Conservation (phyloP, 2,888 invertebrate genomes). For the Balanococcus diminutus region DNA sequence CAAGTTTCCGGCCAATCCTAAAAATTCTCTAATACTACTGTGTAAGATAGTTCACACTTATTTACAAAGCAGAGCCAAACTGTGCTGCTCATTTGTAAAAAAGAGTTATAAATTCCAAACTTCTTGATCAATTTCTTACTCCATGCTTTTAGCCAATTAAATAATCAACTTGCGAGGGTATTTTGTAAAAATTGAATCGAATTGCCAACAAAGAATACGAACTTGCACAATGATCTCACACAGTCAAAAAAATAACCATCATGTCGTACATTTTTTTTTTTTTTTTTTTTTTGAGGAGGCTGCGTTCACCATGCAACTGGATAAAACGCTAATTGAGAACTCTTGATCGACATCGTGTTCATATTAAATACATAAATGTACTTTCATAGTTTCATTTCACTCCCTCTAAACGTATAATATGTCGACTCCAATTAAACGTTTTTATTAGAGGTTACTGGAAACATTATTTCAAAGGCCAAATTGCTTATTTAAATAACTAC, state of each 20-base stretch:
- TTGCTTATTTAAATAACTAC: slow-evolving; percentile 34
- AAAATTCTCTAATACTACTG: slow-evolving; percentile 23
- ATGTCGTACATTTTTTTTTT: not conserved
- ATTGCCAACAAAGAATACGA: not conserved
- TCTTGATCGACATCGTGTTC: not conserved
- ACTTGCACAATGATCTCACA: not conserved
- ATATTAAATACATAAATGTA: not conserved
- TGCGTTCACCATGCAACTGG: not conserved
- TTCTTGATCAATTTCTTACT: not conserved
- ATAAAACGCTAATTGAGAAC: not conserved
- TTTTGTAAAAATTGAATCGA: not conserved
- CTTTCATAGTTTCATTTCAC: not conserved
- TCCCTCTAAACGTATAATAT: not conserved
- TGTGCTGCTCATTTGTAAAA: not conserved
- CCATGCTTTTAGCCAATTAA: not conserved
- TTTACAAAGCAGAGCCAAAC: not conserved
- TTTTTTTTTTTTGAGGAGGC: not conserved
- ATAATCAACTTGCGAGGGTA: not conserved
- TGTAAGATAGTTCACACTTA: not conserved
- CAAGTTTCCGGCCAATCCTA: slow-evolving; percentile 42
- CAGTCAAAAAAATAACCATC: not conserved
- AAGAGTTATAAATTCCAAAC: not conserved
- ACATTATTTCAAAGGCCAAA: slow-evolving; percentile 21
- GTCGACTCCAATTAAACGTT: slow-evolving; percentile 14
- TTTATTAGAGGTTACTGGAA: slow-evolving; percentile 21